Evolutionary conservation across 2,797 vertebrate species (phyloP).

Genomic region (Myotis vivesi): DNA sequence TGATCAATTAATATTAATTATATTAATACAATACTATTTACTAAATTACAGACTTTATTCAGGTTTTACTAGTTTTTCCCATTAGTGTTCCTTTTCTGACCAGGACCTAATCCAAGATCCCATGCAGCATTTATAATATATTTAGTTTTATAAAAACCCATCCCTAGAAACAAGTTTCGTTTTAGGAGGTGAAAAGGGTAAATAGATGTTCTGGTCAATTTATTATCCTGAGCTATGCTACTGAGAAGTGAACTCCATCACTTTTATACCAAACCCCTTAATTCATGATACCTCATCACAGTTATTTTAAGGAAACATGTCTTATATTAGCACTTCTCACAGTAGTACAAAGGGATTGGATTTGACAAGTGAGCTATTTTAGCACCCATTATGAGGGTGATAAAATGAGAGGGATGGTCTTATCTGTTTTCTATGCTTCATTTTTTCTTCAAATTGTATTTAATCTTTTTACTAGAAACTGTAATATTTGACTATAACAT

Average conservation of each 20-base stretch:
- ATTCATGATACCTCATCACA: slow-evolving; percentile 39
- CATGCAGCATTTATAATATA: not conserved
- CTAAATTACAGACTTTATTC: slow-evolving; percentile 19
- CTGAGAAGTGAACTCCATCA: slow-evolving; percentile 7
- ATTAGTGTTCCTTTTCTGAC: not conserved
- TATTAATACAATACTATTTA: not conserved
- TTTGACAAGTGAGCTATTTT: slow-evolving; percentile 65
- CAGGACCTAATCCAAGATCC: not conserved
- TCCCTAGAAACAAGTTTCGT: slow-evolving; percentile 16
- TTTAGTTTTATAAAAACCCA: not conserved
- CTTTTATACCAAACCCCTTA: slow-evolving; percentile 40
- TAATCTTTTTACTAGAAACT: slow-evolving; percentile 48
- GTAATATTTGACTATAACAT: slow-evolving; percentile 49
- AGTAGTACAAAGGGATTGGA: slow-evolving; percentile 50
- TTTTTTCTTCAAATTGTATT: slow-evolving; percentile 49
- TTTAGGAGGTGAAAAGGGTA: not conserved
- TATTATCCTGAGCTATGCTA: slow-evolving; percentile 23
- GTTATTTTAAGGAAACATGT: slow-evolving; percentile 65
- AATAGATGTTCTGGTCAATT: not conserved
- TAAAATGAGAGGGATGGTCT: slow-evolving; percentile 49
- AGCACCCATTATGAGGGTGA: slow-evolving; percentile 56
- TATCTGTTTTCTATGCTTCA: slow-evolving; percentile 52
- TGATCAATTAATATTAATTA: slow-evolving; percentile 17
- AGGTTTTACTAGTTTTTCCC: not conserved
- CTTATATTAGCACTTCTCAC: slow-evolving; percentile 60